phyloP scores from a whole-genome alignment of 1,140 invertebrate genomes.

The Cryptotermes secundus region DNA sequence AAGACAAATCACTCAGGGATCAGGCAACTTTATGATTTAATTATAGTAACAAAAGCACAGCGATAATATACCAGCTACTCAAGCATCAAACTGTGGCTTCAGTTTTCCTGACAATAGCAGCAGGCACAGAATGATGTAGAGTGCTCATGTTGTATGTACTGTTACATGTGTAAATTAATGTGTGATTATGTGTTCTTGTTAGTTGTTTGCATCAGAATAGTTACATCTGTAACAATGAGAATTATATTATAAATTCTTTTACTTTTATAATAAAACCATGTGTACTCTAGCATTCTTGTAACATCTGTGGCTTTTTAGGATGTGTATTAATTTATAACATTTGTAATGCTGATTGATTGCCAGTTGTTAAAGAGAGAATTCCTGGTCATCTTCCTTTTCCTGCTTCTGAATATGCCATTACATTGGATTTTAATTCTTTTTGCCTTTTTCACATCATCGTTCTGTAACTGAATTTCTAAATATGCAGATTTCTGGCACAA shows the following conservation, averaged over 20 bases:
- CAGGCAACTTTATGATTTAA: not conserved
- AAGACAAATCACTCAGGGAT: constrained; percentile 11
- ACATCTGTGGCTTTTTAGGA: not conserved
- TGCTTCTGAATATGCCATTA: too few species aligned
- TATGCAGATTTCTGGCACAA: too few species aligned
- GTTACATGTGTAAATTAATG: constrained; percentile 1
- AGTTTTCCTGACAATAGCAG: not conserved
- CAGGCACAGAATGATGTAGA: not conserved
- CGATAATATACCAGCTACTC: not conserved
- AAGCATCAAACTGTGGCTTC: not conserved
- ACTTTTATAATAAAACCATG: constrained; percentile 6
- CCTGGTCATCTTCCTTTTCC: too few species aligned
- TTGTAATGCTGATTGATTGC: too few species aligned
- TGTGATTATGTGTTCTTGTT: constrained; percentile 14
- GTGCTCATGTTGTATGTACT: not conserved
- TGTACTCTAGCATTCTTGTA: not conserved
- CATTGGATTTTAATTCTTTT: too few species aligned
- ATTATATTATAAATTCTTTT: constrained; percentile 21
- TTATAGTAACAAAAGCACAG: not conserved
- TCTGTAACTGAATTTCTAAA: too few species aligned
- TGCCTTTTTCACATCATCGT: too few species aligned
- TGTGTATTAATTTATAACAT: too few species aligned
- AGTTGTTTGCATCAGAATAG: constrained; percentile 9
- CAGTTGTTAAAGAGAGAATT: too few species aligned
- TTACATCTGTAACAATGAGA: not conserved